Evolutionary conservation across 2,797 vertebrate species (phyloP).

Genomic region (Antrozous pallidus): DNA sequence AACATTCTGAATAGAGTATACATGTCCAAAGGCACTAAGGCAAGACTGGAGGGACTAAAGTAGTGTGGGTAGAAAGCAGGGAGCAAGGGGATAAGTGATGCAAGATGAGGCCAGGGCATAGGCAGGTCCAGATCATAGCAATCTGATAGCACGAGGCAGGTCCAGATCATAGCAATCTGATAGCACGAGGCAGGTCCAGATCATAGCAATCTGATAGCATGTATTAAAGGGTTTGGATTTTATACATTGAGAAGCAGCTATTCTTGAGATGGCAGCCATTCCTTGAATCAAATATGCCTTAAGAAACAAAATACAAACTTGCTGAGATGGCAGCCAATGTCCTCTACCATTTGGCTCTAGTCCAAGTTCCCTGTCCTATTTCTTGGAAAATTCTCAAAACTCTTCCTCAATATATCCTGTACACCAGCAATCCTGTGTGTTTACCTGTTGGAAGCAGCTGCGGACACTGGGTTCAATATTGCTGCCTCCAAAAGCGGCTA

Average conservation of each 20-base stretch:
- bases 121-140: too few species aligned
- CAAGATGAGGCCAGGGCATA: not conserved
- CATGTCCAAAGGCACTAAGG: not conserved
- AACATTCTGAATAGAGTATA: not conserved
- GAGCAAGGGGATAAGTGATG: too few species aligned
- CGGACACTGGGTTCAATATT: slow-evolving; percentile 98
- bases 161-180: too few species aligned
- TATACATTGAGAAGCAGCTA: not conserved
- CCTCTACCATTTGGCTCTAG: not conserved
- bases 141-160: too few species aligned
- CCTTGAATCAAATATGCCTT: not conserved
- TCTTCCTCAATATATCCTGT: not conserved
- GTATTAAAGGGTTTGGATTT: not conserved
- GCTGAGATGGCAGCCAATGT: not conserved
- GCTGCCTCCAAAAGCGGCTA: slow-evolving; percentile 96
- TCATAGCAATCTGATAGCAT: too few species aligned
- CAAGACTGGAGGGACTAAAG: not conserved
- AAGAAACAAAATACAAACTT: not conserved
- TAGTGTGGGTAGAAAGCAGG: not conserved
- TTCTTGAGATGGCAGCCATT: not conserved
- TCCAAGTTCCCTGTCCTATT: not conserved
- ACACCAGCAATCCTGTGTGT: accelerated
- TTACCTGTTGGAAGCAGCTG: slow-evolving; percentile 97
- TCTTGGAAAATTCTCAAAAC: not conserved
- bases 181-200: too few species aligned